A percentile compares a stretch with the other conserved stretches of the same genome.
These are phyloP conservation scores for Laticauda laticaudata DNA, from an alignment of 2,113 vertebrate genomes.

Conservation along the genomic window DNA sequence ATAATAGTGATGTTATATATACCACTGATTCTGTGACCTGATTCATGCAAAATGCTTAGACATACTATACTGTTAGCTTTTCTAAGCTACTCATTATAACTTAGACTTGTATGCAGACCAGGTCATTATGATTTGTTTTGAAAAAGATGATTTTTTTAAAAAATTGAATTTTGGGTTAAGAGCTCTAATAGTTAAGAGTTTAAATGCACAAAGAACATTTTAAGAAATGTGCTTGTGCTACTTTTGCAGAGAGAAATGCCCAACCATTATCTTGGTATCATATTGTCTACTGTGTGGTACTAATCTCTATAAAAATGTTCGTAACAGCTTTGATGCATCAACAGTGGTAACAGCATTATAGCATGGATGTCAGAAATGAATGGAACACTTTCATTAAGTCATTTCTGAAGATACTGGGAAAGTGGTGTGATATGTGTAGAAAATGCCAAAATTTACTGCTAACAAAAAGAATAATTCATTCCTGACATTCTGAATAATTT, in stretches of 20 bases:
- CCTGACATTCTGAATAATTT: neutral
- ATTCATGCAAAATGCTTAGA: neutral
- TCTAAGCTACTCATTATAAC: neutral
- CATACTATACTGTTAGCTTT: neutral
- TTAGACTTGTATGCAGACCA: neutral
- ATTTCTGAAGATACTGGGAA: neutral
- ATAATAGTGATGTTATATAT: neutral
- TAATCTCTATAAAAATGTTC: neutral
- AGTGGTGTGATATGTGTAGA: neutral
- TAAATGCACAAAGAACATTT: neutral
- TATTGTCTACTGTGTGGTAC: neutral
- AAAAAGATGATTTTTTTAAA: neutral
- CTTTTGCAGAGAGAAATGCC: neutral
- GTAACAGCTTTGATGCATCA: neutral
- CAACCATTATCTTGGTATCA: neutral
- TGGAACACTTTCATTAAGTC: neutral
- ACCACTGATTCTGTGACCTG: neutral
- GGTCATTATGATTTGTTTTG: neutral
- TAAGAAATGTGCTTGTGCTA: neutral
- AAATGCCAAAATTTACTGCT: neutral
- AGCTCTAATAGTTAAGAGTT: neutral
- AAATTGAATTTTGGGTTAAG: neutral
- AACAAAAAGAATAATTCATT: neutral
- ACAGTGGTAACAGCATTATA: neutral
- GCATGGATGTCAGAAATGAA: neutral